Conservation (phyloP, 1,140 invertebrate species). For the Drosophila micromelanica region DNA sequence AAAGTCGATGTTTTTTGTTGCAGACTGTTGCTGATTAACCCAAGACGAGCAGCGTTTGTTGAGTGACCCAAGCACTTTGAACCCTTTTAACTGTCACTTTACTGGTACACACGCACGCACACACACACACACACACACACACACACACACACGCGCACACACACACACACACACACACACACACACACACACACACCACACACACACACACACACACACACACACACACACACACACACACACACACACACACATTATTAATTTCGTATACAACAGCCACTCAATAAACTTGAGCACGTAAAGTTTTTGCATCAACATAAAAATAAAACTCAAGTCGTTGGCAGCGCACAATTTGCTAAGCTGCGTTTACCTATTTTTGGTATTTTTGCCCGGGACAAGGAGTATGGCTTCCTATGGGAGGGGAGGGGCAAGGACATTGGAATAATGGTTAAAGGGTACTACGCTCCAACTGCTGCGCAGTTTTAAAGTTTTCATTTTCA, state of each 20-base stretch:
- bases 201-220: background rate
- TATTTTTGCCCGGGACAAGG: slow-evolving; percentile 22
- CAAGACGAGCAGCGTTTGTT: slow-evolving; percentile 27
- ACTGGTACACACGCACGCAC: slow-evolving; percentile 4
- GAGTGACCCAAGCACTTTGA: slow-evolving; percentile 26
- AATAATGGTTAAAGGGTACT: slow-evolving; percentile 4
- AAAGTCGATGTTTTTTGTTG: slow-evolving; percentile 16
- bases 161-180: background rate
- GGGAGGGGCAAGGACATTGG: background rate
- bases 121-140: background rate
- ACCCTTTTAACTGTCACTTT: slow-evolving; percentile 33
- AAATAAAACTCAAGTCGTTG: slow-evolving; percentile 65
- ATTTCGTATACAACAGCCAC: slow-evolving; percentile 41
- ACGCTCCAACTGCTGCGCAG: slow-evolving; percentile 27
- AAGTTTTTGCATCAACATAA: slow-evolving; percentile 67
- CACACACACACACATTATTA: background rate
- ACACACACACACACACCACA: slow-evolving; percentile 9
- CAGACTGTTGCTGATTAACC: slow-evolving; percentile 32
- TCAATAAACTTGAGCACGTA: slow-evolving; percentile 63
- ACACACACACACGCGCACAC: slow-evolving; percentile 8
- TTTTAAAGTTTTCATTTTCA: slow-evolving; percentile 37
- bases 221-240: slow-evolving; percentile 6
- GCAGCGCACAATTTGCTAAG: slow-evolving; percentile 59
- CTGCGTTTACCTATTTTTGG: slow-evolving; percentile 53
- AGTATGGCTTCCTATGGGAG: background rate